Conservation (phyloP, 1,140 invertebrate genomes). For the Platyscapa corneri region DNA sequence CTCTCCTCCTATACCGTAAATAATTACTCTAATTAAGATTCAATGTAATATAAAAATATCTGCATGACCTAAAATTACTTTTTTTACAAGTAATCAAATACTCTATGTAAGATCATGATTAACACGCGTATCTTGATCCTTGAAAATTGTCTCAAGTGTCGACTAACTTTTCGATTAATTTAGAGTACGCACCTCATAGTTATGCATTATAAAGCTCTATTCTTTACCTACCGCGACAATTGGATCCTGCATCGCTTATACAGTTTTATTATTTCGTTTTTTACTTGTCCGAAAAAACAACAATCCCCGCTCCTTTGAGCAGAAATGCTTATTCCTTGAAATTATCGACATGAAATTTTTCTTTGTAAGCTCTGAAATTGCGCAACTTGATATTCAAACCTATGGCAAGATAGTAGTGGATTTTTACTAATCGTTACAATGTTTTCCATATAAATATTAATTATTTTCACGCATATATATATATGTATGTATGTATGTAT, state of each 20-base stretch:
- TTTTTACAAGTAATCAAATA: background rate
- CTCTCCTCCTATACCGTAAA: background rate
- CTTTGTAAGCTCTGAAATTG: background rate
- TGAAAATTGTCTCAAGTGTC: constrained; percentile 32
- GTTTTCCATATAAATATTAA: background rate
- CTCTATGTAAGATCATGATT: constrained; percentile 44
- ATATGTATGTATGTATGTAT: too few species aligned
- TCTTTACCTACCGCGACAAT: constrained; percentile 46
- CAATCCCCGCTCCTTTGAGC: constrained; percentile 18
- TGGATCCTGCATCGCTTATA: constrained; percentile 61
- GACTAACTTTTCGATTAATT: constrained; percentile 47
- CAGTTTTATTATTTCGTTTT: constrained; percentile 39
- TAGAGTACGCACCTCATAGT: constrained; percentile 50
- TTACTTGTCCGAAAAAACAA: constrained; percentile 3
- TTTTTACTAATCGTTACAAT: background rate
- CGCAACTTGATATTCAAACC: background rate
- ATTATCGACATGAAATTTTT: background rate
- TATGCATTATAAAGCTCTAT: constrained; percentile 45
- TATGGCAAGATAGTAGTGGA: background rate
- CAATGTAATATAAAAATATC: background rate
- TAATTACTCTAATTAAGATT: background rate
- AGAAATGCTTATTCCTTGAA: constrained; percentile 16
- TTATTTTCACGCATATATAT: too few species aligned
- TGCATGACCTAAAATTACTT: constrained; percentile 25
- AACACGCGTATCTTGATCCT: constrained; percentile 3